phyloP scores from a whole-genome alignment of 2,113 vertebrate genomes.

The Aplodontia rufa region DNA sequence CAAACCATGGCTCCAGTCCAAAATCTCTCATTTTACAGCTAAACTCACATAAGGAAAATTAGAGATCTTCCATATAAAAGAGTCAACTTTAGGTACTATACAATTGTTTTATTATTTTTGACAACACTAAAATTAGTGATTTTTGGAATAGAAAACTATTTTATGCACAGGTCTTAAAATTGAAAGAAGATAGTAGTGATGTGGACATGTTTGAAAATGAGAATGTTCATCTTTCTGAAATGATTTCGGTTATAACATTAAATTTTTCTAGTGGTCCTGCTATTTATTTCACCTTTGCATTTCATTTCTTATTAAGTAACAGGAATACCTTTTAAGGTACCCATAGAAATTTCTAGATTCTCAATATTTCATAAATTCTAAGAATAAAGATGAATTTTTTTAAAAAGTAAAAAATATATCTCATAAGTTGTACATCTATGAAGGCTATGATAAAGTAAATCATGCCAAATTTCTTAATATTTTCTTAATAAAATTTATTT shows the following conservation, averaged over 20 bases:
- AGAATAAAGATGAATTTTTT: not conserved
- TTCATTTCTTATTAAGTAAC: not conserved
- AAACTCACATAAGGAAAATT: not conserved
- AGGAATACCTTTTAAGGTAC: not conserved
- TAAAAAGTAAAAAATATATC: not conserved
- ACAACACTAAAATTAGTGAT: not conserved
- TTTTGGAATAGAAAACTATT: not conserved
- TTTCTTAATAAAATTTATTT: not conserved
- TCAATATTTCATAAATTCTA: not conserved
- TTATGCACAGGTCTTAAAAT: not conserved
- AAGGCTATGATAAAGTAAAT: not conserved
- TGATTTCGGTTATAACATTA: not conserved
- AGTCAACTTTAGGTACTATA: conserved; percentile 19
- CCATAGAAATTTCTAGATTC: not conserved
- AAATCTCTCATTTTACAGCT: not conserved
- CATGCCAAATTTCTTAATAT: not conserved
- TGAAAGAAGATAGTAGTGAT: not conserved
- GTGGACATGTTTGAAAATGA: not conserved
- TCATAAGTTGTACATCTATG: not conserved
- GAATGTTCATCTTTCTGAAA: not conserved
- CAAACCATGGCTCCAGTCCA: too few relatives aligned
- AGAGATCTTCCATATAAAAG: not conserved
- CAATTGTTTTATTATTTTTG: not conserved
- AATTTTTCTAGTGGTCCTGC: not conserved
- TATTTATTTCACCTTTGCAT: not conserved